Percentiles rank a stretch among this genome's conserved stretches.
Conservation (phyloP, 2,888 invertebrate species). For the Clostera curtula region DNA sequence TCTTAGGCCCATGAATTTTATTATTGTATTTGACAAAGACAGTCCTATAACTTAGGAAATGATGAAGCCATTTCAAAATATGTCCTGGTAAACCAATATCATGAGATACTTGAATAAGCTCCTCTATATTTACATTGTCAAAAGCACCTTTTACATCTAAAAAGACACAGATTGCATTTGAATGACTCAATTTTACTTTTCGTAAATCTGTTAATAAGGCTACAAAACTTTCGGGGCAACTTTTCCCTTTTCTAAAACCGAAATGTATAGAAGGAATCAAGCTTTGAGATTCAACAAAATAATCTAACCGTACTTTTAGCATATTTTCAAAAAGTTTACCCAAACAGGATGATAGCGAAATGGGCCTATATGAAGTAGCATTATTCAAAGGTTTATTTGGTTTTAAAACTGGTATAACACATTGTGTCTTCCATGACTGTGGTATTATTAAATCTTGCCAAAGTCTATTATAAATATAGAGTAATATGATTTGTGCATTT, state of each 20-base stretch:
- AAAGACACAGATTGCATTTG: conserved; percentile 1
- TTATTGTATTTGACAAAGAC: conserved; percentile 15
- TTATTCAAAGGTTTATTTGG: conserved; percentile 1
- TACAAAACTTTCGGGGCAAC: conserved; percentile 7
- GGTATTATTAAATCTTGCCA: background rate
- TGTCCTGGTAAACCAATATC: conserved; percentile 1
- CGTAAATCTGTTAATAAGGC: conserved; percentile 3
- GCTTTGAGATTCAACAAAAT: background rate
- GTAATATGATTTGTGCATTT: background rate
- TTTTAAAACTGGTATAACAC: conserved; percentile 3
- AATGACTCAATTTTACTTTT: conserved; percentile 4
- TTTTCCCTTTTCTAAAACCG: conserved; percentile 8
- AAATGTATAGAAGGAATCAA: too few species aligned
- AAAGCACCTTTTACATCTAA: conserved; percentile 16
- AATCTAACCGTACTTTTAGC: conserved; percentile 4
- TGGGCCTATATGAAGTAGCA: conserved; percentile 4
- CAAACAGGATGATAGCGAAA: conserved; percentile 6
- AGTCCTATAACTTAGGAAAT: conserved; percentile 9
- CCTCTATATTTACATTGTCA: conserved; percentile 10
- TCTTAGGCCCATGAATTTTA: conserved; percentile 9
- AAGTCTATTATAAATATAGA: background rate
- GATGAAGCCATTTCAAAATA: conserved; percentile 5
- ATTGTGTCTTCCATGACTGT: background rate
- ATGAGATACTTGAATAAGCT: conserved; percentile 1
- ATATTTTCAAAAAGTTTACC: conserved; percentile 10